Evolutionary conservation across 2,888 invertebrate genomes (phyloP).

Genomic region (Sesia bembeciformis): DNA sequence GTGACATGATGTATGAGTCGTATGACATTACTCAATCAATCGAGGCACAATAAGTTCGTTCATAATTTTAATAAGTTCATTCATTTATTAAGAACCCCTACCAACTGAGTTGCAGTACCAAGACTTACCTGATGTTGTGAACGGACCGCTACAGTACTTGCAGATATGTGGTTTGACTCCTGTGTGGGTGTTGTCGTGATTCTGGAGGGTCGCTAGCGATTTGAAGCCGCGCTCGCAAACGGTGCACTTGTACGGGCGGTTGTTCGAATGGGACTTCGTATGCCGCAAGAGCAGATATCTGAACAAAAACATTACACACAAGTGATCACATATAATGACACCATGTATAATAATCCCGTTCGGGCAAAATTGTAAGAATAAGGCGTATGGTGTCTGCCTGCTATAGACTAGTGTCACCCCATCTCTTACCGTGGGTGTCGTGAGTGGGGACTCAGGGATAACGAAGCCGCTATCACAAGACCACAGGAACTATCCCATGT

Average conservation of each 20-base stretch:
- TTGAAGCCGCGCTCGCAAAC: slow-evolving; percentile 97
- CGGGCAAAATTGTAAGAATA: too few species aligned
- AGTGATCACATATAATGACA: too few species aligned
- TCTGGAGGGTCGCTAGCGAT: slow-evolving; percentile 91
- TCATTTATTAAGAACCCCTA: too few species aligned
- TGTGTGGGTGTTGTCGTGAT: slow-evolving; percentile 97
- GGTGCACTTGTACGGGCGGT: slow-evolving; percentile 92
- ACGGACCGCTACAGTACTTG: slow-evolving; percentile 89
- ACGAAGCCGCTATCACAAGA: too few species aligned
- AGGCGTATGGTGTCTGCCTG: too few species aligned
- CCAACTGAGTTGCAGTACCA: not conserved
- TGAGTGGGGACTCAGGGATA: too few species aligned
- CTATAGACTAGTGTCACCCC: too few species aligned
- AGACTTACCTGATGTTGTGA: slow-evolving; percentile 87
- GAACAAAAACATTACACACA: not conserved
- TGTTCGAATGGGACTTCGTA: slow-evolving; percentile 96
- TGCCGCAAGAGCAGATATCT: slow-evolving; percentile 92
- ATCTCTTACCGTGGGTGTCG: too few species aligned
- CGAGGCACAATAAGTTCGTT: not conserved
- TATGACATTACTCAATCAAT: too few species aligned
- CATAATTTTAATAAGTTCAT: not conserved
- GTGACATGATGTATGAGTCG: too few species aligned
- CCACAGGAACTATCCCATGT: too few species aligned
- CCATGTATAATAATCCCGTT: too few species aligned
- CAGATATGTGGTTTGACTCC: slow-evolving; percentile 94